Evolutionary conservation across 1,140 invertebrate genomes (phyloP).

Genomic region (Zaprionus inermis): DNA sequence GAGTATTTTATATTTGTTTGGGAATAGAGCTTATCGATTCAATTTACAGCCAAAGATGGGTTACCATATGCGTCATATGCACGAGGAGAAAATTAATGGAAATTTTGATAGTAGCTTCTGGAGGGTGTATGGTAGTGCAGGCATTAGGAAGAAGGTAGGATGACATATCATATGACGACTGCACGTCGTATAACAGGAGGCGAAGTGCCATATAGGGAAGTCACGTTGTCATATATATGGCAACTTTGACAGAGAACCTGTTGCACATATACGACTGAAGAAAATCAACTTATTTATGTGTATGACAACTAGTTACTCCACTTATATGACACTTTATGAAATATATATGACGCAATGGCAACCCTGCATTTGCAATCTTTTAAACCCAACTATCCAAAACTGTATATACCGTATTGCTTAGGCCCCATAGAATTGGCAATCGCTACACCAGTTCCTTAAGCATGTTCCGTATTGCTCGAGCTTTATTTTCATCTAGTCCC

Average conservation of each 20-base stretch:
- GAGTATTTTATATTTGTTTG: constrained; percentile 14
- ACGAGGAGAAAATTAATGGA: background rate
- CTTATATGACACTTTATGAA: background rate
- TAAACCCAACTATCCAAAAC: background rate
- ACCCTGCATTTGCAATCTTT: background rate
- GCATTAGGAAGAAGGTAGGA: too few relatives aligned
- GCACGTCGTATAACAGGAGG: background rate
- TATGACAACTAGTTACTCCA: background rate
- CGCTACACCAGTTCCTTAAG: constrained; percentile 73
- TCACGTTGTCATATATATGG: too few relatives aligned
- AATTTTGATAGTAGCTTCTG: background rate
- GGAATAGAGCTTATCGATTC: background rate
- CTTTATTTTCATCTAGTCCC: constrained; percentile 50
- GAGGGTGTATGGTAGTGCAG: background rate
- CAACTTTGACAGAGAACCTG: too few relatives aligned
- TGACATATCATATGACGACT: background rate
- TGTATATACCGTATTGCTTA: constrained; percentile 12
- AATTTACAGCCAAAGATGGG: constrained; percentile 1
- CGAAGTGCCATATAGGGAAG: too few relatives aligned
- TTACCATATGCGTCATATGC: background rate
- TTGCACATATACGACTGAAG: too few relatives aligned
- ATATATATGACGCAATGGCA: constrained; percentile 1
- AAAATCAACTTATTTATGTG: too few relatives aligned
- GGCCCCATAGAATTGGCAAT: constrained; percentile 41
- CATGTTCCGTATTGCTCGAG: constrained; percentile 56